phyloP scores from a whole-genome alignment of 2,888 invertebrate species.

The Synanthedon myopaeformis region DNA sequence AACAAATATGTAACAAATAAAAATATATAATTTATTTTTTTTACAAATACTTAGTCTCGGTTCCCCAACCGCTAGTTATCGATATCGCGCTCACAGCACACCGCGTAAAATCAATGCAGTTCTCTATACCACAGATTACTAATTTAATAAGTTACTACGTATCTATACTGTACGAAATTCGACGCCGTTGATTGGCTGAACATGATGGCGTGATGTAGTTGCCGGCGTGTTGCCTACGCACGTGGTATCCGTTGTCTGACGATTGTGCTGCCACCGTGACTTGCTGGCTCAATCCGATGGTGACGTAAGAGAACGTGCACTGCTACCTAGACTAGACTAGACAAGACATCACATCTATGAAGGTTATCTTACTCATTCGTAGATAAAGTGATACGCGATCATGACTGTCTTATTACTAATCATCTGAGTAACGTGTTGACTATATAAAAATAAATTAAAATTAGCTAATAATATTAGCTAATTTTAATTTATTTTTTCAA shows the following conservation, averaged over 20 bases:
- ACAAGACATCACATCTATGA: conserved; percentile 1
- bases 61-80: no score
- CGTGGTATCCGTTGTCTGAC: conserved; percentile 13
- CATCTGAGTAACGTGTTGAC: no score
- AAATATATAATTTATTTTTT: no score
- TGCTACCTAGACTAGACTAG: neutral
- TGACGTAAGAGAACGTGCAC: neutral
- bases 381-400: neutral
- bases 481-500: no score
- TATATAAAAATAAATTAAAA: no score
- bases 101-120: conserved; percentile 12
- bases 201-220: conserved; percentile 45
- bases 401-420: no score
- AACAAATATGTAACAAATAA: no score
- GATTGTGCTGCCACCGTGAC: conserved; percentile 43
- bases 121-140: no score
- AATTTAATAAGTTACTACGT: no score
- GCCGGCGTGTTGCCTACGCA: conserved; percentile 2
- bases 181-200: conserved; percentile 43
- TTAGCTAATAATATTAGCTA: no score
- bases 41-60: no score
- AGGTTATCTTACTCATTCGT: neutral
- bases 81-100: no score
- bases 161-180: conserved; percentile 30
- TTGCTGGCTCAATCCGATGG: conserved; percentile 9